Evolutionary conservation across 2,888 invertebrate species (phyloP).

Genomic region (Melanchra persicariae): DNA sequence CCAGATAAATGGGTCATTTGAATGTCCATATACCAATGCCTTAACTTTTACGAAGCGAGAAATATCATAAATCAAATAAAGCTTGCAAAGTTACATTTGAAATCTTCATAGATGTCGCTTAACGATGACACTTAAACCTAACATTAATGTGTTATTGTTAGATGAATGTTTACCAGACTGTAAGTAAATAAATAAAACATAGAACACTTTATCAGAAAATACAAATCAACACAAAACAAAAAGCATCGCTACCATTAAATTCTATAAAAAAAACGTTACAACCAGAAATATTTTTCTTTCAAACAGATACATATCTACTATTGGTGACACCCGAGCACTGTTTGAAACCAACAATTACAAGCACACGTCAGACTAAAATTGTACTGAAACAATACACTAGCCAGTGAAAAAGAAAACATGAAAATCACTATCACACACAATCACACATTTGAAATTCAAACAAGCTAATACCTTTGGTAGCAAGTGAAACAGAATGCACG

Average conservation of each 20-base stretch:
- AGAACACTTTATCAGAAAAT: neutral
- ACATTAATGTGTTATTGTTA: too few relatives aligned
- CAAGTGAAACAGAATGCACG: constrained; percentile 16
- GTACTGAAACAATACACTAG: constrained; percentile 9
- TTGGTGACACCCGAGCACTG: constrained; percentile 40
- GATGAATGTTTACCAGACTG: too few relatives aligned
- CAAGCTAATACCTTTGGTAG: neutral
- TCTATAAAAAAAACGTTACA: constrained; percentile 1
- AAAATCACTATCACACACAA: too few relatives aligned
- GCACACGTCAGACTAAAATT: constrained; percentile 14
- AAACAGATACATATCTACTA: constrained; percentile 39
- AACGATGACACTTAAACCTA: neutral
- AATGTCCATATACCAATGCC: neutral
- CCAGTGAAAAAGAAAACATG: neutral
- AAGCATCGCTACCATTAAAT: neutral
- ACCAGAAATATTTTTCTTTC: neutral
- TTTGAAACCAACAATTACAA: constrained; percentile 40
- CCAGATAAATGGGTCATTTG: constrained; percentile 9
- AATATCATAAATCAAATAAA: neutral
- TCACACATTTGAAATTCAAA: constrained; percentile 3
- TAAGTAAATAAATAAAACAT: neutral
- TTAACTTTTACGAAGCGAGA: neutral
- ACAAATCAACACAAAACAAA: neutral
- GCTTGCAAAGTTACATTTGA: neutral
- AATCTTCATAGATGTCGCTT: neutral